Conservation (phyloP, 2,797 vertebrate genomes). For the Rhinoraja longicauda region DNA sequence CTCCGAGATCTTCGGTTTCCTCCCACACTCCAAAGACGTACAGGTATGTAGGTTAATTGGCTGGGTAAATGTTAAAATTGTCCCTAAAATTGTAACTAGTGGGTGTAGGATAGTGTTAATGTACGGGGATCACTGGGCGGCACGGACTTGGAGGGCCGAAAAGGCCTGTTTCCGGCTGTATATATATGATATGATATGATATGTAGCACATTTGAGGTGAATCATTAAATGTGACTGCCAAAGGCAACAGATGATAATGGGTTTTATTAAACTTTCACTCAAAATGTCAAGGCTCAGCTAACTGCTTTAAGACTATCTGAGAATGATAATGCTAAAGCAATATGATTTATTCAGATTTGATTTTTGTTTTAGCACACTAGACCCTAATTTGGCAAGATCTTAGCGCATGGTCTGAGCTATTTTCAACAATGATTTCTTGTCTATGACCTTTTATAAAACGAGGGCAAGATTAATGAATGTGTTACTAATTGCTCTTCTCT, state of each 20-base stretch:
- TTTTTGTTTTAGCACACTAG: slow-evolving; percentile 7
- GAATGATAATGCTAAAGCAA: neutral
- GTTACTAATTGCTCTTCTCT: neutral
- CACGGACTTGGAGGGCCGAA: no score
- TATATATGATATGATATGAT: no score
- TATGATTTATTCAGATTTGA: neutral
- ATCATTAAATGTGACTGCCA: slow-evolving; percentile 10
- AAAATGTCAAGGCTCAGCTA: neutral
- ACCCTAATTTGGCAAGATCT: neutral
- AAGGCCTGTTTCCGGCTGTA: no score
- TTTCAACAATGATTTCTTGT: neutral
- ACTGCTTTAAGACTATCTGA: neutral
- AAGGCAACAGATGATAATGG: neutral
- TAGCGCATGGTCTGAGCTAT: neutral
- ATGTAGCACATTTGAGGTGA: neutral
- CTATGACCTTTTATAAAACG: neutral
- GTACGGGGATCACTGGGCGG: no score
- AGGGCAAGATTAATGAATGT: neutral
- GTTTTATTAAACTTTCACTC: neutral
- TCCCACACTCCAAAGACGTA: no score
- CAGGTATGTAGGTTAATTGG: no score
- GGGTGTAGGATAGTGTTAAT: no score
- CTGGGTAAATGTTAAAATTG: no score
- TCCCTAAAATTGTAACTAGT: no score
- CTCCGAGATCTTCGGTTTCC: no score